Base-by-base conservation (phyloP, 2,888 invertebrate species). In the Ypsolopha sequella region DNA sequence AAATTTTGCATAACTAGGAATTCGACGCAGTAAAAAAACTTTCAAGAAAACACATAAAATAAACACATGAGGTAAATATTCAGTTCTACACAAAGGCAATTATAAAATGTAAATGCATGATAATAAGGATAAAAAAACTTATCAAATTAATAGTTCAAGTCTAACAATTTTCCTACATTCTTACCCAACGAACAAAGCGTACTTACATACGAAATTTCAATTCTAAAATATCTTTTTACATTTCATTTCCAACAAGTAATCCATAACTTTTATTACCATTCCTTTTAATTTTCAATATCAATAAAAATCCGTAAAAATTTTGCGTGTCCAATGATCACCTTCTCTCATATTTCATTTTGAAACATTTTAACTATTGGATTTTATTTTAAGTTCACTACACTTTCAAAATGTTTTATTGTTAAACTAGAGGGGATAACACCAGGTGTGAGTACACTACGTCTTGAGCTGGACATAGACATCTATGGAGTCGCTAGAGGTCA, bases 231-330 rank as follows among this genome's bases (percentile, higher is more conserved):
- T 33, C 60, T 73, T 76, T 73, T 73, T 75, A 76, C 76, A 79
- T 66, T 68, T 68, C 68, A 70, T 70, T 66, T 68, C 75, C 77
- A 84, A 84, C 76, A 79, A 76, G 76, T 79, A 72, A 73, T 75
- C 76, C 79, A 76, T 76, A 73, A 76, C 74, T 58, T 69, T 44
- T 6, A 70, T 67, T 49, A 50, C 36, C 73, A 61, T 69, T 75
- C 68, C 69, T 57, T 69, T 69, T 66, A 68, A 65, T 62, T 66
- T 62, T 61, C 68, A 62, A 48, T 48, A 44, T 58, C 57, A 62
- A 63, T 70, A 70, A 71, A 61, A 68, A 78, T 84, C 69, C 76
- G 60, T 79, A 67, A 65, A 66, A 73, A 68, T 73, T 74, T 79
- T 52, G 61, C 72, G 64, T 71, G 67, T 78, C 70, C 68, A 71